Evolutionary conservation across 2,888 invertebrate species (phyloP).

Genomic region (Chrysolina haemoptera): DNA sequence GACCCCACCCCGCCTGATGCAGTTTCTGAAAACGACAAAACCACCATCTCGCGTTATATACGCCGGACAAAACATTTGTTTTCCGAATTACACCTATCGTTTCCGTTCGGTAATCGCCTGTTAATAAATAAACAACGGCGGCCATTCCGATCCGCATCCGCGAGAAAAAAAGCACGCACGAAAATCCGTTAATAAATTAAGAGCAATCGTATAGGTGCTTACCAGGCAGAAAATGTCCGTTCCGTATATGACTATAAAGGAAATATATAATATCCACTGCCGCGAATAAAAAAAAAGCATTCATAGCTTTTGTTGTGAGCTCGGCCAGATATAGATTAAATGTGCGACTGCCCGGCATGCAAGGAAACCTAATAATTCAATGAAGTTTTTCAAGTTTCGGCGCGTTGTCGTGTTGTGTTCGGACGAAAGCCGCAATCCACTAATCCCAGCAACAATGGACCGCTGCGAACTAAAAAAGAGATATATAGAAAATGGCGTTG

Average conservation of each 20-base stretch:
- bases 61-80: background rate
- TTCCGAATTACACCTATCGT: constrained; percentile 17
- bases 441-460: constrained; percentile 25
- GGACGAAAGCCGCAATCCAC: constrained; percentile 13
- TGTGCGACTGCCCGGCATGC: constrained; percentile 24
- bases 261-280: constrained; percentile 37
- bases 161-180: background rate
- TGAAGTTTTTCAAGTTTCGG: constrained; percentile 21
- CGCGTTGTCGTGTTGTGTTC: constrained; percentile 19
- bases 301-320: constrained; percentile 38
- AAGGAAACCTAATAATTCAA: constrained; percentile 33
- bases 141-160: background rate
- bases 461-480: background rate
- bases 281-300: constrained; percentile 33
- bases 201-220: constrained; percentile 7
- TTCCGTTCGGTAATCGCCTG: constrained; percentile 20
- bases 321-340: constrained; percentile 36
- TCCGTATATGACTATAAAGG: constrained; percentile 16
- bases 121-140: constrained; percentile 19
- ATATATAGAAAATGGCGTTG: constrained; percentile 2
- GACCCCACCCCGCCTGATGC: background rate
- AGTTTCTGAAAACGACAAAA: background rate
- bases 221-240: constrained; percentile 4
- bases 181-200: constrained; percentile 31
- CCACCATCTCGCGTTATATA: background rate